Conservation (phyloP, 2,888 invertebrate genomes). For the Dasypogon diadema region DNA sequence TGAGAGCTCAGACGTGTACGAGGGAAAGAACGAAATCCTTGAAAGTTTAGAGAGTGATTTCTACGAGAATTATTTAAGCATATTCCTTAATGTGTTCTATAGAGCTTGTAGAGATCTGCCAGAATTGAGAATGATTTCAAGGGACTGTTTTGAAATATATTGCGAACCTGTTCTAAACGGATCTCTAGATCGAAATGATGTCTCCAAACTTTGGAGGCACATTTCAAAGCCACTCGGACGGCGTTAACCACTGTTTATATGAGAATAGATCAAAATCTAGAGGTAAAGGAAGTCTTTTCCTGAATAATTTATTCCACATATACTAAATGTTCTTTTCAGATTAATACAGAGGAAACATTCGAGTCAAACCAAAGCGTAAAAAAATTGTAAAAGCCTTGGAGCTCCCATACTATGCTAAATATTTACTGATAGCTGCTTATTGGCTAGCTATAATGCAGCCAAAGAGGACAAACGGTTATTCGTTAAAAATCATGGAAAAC, state of each 20-base stretch:
- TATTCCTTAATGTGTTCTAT: slow-evolving; percentile 87
- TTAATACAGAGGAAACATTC: slow-evolving; percentile 16
- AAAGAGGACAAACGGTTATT: slow-evolving; percentile 90
- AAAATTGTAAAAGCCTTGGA: slow-evolving; percentile 78
- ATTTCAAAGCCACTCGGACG: slow-evolving; percentile 81
- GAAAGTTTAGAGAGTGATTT: slow-evolving; percentile 68
- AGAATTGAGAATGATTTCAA: slow-evolving; percentile 86
- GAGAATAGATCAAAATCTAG: slow-evolving; percentile 69
- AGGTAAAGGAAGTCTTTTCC: no score
- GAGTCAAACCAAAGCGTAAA: slow-evolving; percentile 67
- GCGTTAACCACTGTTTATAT: slow-evolving; percentile 84
- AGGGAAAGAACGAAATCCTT: slow-evolving; percentile 59
- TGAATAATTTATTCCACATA: no score
- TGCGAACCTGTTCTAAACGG: slow-evolving; percentile 81
- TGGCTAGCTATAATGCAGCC: slow-evolving; percentile 93
- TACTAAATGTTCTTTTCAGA: no score
- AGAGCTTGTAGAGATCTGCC: slow-evolving; percentile 86
- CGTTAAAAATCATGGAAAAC: slow-evolving; percentile 82
- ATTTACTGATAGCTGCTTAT: slow-evolving; percentile 89
- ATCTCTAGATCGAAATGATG: slow-evolving; percentile 74
- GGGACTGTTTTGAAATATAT: slow-evolving; percentile 80
- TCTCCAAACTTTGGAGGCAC: slow-evolving; percentile 82
- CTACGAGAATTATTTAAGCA: slow-evolving; percentile 83
- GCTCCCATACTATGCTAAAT: slow-evolving; percentile 91
- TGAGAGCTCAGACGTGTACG: slow-evolving; percentile 54